These are phyloP conservation scores for Trogon melanurus DNA, from an alignment of 2,113 vertebrate species.

Conservation along the genomic window DNA sequence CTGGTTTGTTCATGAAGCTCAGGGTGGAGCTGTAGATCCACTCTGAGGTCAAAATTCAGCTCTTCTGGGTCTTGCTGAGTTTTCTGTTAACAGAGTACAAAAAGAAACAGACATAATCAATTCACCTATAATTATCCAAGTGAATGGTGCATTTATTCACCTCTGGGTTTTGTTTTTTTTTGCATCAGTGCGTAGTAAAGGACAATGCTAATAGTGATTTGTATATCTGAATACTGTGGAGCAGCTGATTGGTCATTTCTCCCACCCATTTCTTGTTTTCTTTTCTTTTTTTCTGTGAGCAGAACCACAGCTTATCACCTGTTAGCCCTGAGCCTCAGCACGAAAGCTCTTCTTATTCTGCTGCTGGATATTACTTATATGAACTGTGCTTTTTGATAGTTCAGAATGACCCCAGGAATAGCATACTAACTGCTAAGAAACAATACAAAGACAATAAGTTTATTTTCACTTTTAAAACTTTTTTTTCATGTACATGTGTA, in stretches of 20 bases:
- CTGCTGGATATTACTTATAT: background rate
- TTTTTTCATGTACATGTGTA: background rate
- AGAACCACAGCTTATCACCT: background rate
- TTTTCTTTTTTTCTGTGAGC: background rate
- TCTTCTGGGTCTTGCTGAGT: background rate
- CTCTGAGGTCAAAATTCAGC: background rate
- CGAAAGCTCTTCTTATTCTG: background rate
- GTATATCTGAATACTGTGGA: background rate
- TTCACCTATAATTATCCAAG: background rate
- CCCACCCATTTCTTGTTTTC: background rate
- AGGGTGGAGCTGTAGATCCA: background rate
- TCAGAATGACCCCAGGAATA: background rate
- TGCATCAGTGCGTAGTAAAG: background rate
- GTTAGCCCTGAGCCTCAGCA: background rate
- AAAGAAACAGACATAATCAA: background rate
- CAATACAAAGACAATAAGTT: background rate
- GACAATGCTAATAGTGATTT: background rate
- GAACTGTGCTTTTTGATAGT: rapidly evolving
- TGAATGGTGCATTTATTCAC: background rate
- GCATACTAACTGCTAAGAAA: background rate
- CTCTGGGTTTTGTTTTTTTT: background rate
- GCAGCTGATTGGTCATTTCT: background rate
- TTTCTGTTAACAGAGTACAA: background rate
- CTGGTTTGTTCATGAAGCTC: background rate
- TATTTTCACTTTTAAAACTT: background rate